Conservation (phyloP, 2,797 vertebrate species). For the Rhinatrema bivittatum region DNA sequence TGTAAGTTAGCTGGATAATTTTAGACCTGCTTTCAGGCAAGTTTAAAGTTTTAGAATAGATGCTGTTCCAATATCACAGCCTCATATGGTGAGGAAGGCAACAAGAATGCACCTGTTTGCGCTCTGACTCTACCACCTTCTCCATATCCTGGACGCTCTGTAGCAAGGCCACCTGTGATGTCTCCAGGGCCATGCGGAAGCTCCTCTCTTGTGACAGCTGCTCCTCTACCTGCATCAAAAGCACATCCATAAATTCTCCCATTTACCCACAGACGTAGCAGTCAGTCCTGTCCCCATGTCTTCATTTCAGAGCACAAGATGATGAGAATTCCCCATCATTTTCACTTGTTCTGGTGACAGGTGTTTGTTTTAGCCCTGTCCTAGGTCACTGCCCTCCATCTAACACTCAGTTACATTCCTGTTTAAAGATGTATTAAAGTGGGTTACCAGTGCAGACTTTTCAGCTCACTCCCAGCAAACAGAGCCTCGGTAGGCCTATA, state of each 20-base stretch:
- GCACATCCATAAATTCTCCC: no score
- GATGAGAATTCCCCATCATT: background rate
- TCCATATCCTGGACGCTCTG: slow-evolving; percentile 53
- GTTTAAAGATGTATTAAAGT: background rate
- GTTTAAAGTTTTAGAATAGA: no score
- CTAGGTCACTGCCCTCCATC: background rate
- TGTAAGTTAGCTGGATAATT: no score
- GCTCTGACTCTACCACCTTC: slow-evolving; percentile 44
- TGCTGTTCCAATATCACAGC: no score
- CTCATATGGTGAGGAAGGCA: no score
- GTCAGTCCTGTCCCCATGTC: no score
- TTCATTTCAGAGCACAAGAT: no score
- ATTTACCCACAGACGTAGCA: no score
- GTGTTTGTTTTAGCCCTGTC: background rate
- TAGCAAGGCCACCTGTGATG: slow-evolving; percentile 46
- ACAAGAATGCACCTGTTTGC: slow-evolving; percentile 55
- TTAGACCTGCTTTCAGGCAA: no score
- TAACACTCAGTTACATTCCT: background rate
- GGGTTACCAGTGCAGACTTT: no score
- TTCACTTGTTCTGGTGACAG: background rate
- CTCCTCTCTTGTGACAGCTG: slow-evolving; percentile 46
- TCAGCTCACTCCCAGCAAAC: no score
- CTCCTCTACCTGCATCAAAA: slow-evolving; percentile 40
- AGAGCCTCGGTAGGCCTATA: no score
- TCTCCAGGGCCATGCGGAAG: slow-evolving; percentile 40